Evolutionary conservation across 2,888 invertebrate species (phyloP).

Genomic region (Plagodis pulveraria): DNA sequence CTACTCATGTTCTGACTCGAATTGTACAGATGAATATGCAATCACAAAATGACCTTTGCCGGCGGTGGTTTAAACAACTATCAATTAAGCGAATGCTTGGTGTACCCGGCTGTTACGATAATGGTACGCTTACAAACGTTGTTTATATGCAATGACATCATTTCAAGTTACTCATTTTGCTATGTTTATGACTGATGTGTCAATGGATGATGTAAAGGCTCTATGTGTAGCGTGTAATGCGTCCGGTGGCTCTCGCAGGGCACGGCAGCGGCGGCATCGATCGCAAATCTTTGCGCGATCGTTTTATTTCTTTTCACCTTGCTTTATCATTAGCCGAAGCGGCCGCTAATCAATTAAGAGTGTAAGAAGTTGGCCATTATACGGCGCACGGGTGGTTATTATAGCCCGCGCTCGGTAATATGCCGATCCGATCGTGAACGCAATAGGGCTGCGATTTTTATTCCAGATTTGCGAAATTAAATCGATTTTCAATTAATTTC

Average conservation of each 20-base stretch:
- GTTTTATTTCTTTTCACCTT: constrained; percentile 84
- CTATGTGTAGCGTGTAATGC: constrained; percentile 35
- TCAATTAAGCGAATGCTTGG: constrained; percentile 63
- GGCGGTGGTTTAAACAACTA: constrained; percentile 65
- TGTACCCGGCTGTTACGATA: constrained; percentile 61
- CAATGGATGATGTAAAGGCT: constrained; percentile 37
- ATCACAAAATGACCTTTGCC: constrained; percentile 73
- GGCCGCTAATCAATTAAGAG: constrained; percentile 86
- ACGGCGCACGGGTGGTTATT: constrained; percentile 82
- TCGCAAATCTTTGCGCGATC: constrained; percentile 77
- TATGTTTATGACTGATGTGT: constrained; percentile 42
- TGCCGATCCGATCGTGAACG: constrained; percentile 81
- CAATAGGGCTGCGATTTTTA: constrained; percentile 82
- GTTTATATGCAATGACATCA: constrained; percentile 66
- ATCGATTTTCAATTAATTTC: constrained; percentile 77
- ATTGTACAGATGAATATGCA: constrained; percentile 71
- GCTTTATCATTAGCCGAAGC: constrained; percentile 84
- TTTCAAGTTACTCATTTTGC: constrained; percentile 52
- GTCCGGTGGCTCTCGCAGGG: constrained; percentile 66
- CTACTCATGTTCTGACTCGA: constrained; percentile 64
- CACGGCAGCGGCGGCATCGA: constrained; percentile 61
- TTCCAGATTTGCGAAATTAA: constrained; percentile 55
- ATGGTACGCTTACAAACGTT: constrained; percentile 60
- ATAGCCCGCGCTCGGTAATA: constrained; percentile 78
- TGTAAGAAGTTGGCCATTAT: constrained; percentile 84